These are phyloP conservation scores for Hartigia nigra DNA, from an alignment of 2,888 invertebrate species.

Conservation along the genomic window DNA sequence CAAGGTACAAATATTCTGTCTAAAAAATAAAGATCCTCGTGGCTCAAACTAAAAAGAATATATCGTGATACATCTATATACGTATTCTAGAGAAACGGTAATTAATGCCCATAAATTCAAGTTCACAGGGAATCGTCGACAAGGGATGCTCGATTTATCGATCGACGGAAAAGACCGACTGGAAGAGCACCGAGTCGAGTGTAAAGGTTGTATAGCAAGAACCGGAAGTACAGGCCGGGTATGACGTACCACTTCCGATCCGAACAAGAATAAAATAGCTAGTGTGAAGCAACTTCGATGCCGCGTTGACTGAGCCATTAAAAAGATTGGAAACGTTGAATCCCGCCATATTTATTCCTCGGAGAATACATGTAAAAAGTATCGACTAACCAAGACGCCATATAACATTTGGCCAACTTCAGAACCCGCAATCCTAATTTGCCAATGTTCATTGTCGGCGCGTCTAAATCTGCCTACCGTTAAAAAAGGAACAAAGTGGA, in stretches of 20 bases:
- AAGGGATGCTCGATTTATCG: conserved; percentile 44
- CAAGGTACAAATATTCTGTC: background rate
- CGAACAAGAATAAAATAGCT: conserved; percentile 35
- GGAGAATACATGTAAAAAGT: background rate
- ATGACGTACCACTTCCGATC: conserved; percentile 58
- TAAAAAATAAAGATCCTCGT: background rate
- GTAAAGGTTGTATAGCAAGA: conserved; percentile 15
- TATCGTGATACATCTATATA: background rate
- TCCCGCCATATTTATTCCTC: background rate
- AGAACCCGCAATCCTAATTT: background rate
- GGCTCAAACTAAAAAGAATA: background rate
- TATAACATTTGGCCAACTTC: background rate
- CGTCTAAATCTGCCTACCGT: background rate
- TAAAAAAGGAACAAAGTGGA: background rate
- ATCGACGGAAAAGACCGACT: conserved; percentile 24
- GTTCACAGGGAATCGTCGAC: conserved; percentile 6
- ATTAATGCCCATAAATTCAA: conserved; percentile 10
- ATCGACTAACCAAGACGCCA: background rate
- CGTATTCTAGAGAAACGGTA: background rate
- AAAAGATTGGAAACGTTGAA: conserved; percentile 2
- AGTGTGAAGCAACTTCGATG: conserved; percentile 22
- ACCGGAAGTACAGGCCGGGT: conserved; percentile 53
- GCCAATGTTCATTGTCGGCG: background rate
- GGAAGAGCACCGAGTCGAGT: conserved; percentile 42
- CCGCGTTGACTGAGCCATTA: background rate